phyloP scores from a whole-genome alignment of 2,113 vertebrate species.

The Coptodon rendalli region DNA sequence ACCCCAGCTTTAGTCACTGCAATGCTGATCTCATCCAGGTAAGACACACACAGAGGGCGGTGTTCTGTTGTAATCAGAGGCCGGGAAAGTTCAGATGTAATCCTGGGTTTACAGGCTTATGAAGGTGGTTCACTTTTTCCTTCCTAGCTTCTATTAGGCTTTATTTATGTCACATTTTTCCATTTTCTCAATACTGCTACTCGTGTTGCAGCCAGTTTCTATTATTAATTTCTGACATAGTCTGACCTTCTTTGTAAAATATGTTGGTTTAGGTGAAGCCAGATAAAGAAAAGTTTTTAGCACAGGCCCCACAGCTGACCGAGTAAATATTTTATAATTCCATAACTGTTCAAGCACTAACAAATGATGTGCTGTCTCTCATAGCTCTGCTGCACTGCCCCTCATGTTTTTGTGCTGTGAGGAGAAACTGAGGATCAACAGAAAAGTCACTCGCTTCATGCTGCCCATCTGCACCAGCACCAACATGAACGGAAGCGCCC shows the following conservation, averaged over 20 bases:
- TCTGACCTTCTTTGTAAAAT: not conserved
- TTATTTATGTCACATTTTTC: not conserved
- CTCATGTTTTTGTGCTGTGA: not conserved
- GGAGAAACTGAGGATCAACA: not conserved
- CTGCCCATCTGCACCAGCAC: not conserved
- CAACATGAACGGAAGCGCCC: not conserved
- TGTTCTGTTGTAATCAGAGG: not conserved
- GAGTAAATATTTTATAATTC: not conserved
- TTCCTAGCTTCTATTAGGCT: not conserved
- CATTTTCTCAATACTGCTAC: not conserved
- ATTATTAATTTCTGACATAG: not conserved
- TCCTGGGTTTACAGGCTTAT: not conserved
- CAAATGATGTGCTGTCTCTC: not conserved
- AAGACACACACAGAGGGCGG: not conserved
- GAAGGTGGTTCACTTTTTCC: not conserved
- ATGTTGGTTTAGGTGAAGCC: not conserved
- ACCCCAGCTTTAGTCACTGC: not conserved
- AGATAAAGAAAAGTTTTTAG: not conserved
- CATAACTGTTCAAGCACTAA: not conserved
- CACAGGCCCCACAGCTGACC: not conserved
- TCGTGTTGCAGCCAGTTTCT: not conserved
- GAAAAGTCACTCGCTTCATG: not conserved
- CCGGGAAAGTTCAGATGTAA: not conserved
- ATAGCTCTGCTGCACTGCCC: not conserved
- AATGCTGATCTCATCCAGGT: not conserved